phyloP scores from a whole-genome alignment of 2,113 vertebrate species.

The Myiagra hebetior region DNA sequence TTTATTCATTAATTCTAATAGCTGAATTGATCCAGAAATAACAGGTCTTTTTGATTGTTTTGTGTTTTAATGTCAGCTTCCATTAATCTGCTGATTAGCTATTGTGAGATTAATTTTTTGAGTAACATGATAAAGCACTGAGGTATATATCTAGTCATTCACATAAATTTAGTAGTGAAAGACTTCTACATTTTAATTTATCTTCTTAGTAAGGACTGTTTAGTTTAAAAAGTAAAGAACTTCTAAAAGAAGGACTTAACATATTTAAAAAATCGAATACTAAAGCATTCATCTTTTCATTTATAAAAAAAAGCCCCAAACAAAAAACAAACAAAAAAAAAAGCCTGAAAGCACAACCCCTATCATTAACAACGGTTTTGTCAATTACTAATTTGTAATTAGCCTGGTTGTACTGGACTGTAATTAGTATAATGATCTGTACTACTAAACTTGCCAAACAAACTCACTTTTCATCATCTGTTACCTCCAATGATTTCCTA shows the following conservation, averaged over 20 bases:
- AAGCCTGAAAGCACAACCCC: not conserved
- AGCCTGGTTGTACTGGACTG: not conserved
- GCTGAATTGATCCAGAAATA: not conserved
- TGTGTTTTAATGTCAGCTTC: not conserved
- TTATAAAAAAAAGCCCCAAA: not conserved
- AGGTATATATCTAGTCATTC: not conserved
- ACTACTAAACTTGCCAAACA: not conserved
- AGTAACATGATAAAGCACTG: not conserved
- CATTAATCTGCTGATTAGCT: not conserved
- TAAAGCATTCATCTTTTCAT: not conserved
- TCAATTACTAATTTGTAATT: not conserved
- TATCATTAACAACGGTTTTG: not conserved
- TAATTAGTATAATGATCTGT: not conserved
- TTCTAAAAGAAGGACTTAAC: not conserved
- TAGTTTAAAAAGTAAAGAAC: not conserved
- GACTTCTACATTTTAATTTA: not conserved
- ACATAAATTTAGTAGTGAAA: not conserved
- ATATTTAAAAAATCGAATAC: accelerated
- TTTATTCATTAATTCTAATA: not conserved
- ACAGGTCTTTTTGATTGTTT: not conserved
- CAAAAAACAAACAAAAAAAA: not conserved
- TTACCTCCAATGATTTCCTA: not conserved
- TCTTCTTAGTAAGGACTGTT: not conserved
- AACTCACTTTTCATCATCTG: not conserved
- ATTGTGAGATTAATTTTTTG: not conserved